Conservation (phyloP, 2,113 vertebrate species). For the Ciconia maguari region DNA sequence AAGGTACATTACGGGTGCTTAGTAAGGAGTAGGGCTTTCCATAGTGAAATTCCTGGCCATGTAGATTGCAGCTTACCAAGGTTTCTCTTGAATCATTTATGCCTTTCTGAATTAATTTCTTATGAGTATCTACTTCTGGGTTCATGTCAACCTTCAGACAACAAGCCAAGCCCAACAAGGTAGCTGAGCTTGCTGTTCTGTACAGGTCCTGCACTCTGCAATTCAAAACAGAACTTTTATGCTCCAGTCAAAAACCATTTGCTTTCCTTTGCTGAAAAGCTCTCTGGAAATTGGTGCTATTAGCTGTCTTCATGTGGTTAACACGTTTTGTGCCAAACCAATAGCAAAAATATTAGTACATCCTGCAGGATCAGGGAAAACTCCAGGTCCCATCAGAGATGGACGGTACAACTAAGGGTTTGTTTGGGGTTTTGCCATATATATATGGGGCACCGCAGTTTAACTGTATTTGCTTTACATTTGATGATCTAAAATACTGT, state of each 20-base stretch:
- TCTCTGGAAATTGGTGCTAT: neutral
- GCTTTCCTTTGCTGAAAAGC: neutral
- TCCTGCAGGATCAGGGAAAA: neutral
- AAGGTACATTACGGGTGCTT: neutral
- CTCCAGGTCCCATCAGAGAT: neutral
- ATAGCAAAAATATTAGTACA: neutral
- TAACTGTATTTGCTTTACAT: neutral
- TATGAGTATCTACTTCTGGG: slow-evolving; percentile 12
- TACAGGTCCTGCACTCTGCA: neutral
- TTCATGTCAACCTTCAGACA: neutral
- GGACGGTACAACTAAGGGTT: neutral
- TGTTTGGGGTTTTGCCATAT: neutral
- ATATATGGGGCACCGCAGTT: neutral
- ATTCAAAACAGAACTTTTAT: neutral
- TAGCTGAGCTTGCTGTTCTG: slow-evolving; percentile 9
- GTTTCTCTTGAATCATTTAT: slow-evolving; percentile 51
- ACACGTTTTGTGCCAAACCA: neutral
- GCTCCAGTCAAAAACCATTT: neutral
- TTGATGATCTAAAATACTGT: neutral
- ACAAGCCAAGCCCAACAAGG: neutral
- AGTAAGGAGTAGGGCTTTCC: neutral
- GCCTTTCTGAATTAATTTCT: slow-evolving; percentile 48
- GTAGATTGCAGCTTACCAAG: neutral
- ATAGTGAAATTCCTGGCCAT: neutral
- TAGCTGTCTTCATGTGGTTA: neutral